phyloP scores from a whole-genome alignment of 92 coral and sea anemone species.

The Pocillopora grandis region DNA sequence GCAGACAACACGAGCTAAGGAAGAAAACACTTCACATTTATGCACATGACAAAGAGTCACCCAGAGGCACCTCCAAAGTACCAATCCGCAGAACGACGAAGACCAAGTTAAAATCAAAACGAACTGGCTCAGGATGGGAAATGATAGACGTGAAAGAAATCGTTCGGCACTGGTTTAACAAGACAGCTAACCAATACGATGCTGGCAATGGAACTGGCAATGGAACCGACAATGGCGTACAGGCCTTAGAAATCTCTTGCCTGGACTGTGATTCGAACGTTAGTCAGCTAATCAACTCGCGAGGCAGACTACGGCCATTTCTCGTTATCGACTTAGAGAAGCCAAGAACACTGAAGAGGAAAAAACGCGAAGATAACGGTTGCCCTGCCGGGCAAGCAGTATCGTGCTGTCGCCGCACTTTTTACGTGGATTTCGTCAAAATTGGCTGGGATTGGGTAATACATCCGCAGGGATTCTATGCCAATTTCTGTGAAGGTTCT shows the following conservation, averaged over 20 bases:
- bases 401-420: conserved; percentile 54
- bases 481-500: conserved; percentile 69
- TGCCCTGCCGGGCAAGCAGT: conserved; percentile 40
- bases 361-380: conserved; percentile 40
- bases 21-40: conserved; percentile 28
- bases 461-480: conserved; percentile 56
- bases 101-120: conserved; percentile 17
- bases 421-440: conserved; percentile 55
- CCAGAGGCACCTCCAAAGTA: not conserved
- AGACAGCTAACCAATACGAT: conserved; percentile 22
- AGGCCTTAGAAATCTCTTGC: conserved; percentile 55
- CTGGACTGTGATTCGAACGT: conserved; percentile 39
- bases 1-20: not conserved
- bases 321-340: conserved; percentile 55
- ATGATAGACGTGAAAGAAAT: conserved; percentile 20
- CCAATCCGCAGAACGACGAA: not conserved
- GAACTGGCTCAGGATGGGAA: conserved; percentile 29
- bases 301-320: conserved; percentile 60
- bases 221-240: conserved; percentile 3
- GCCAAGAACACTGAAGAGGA: conserved; percentile 13
- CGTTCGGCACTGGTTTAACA: conserved; percentile 48
- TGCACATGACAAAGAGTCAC: not conserved
- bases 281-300: conserved; percentile 40
- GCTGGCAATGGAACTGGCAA: conserved; percentile 32
- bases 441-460: conserved; percentile 83